Base-by-base conservation (phyloP, 2,888 invertebrate genomes). In the Hipparchia semele region DNA sequence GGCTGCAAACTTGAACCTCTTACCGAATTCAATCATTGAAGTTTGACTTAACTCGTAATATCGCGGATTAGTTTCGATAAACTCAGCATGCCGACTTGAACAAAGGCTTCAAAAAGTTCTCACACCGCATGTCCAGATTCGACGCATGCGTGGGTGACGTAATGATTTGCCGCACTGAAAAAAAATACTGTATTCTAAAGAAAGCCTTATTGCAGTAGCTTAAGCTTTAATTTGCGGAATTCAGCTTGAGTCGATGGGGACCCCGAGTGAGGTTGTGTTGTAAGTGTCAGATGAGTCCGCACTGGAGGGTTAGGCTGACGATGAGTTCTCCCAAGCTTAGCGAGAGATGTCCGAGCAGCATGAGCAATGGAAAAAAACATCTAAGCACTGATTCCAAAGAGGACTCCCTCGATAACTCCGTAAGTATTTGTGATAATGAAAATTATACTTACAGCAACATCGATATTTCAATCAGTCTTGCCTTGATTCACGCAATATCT, bases 241-340 rank as follows among this genome's bases (percentile, higher is more conserved):
- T 59, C 56, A 8, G 51, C 49, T 7, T n/a, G 23, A 54, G 45
- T 64, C 70, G 64, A 65, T 73, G 68, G 67, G 69, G 33, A 45
- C 49, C 56, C 53, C 58, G 33, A 64, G 73, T 74, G 60, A 72
- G 54, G 51, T 68, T 71, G 53, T 65, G 58, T 54, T 69, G 68
- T 58, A 68, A 77, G 70, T 76, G 77, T 78, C 72, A 76, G 71
- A 71, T 76, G 66, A 73, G 70, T 46, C 64, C 66, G 58, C 70
- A 71, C 23, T 65, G 72, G 66, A 67, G 61, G 62, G 68, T 13
- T 69, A 62, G 9, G 58, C 62, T 66, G 67, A 76, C 58, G 23
- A 92, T 93, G 92, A 92, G 90, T 80, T 94, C 93, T n/a, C 93
- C 93, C 4, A 93, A 92, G 79, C 81, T 91, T 33, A 90, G 86